Percentiles rank a stretch among this genome's conserved stretches.
Conservation (phyloP, 1,140 invertebrate genomes). For the Phymastichus coffea region DNA sequence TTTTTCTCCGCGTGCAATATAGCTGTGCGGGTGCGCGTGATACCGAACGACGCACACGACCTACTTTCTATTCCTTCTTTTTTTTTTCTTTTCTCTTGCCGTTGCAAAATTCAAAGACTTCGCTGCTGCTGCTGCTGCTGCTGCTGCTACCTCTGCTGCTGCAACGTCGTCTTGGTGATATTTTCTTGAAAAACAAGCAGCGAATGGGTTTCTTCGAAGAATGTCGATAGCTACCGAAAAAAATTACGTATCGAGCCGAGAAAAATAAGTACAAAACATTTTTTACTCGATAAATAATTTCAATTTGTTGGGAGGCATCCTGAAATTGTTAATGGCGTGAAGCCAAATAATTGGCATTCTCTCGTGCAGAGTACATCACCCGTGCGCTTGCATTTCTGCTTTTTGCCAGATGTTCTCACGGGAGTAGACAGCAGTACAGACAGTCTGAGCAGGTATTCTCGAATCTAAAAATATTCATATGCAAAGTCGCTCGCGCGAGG, state of each 20-base stretch:
- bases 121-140: not conserved
- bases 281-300: too few species aligned
- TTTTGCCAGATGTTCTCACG: constrained; percentile 32
- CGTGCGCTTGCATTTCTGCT: constrained; percentile 29
- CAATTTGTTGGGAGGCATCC: too few species aligned
- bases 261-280: too few species aligned
- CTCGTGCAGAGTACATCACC: too few species aligned
- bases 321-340: too few species aligned
- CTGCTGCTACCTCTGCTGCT: constrained; percentile 7
- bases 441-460: constrained; percentile 44
- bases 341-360: too few species aligned
- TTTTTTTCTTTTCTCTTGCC: not conserved
- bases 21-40: constrained; percentile 21
- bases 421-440: constrained; percentile 32
- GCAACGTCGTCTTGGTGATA: too few species aligned
- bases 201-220: too few species aligned
- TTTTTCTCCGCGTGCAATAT: constrained; percentile 25
- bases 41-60: too few species aligned
- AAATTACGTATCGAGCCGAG: too few species aligned
- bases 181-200: too few species aligned
- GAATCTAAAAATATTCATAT: constrained; percentile 54
- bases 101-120: not conserved
- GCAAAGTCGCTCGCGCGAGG: constrained; percentile 37
- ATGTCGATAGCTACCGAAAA: too few species aligned
- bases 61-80: not conserved